These are phyloP conservation scores for Pseudomugil tenellus DNA, from an alignment of 2,797 vertebrate genomes.

Conservation along the genomic window DNA sequence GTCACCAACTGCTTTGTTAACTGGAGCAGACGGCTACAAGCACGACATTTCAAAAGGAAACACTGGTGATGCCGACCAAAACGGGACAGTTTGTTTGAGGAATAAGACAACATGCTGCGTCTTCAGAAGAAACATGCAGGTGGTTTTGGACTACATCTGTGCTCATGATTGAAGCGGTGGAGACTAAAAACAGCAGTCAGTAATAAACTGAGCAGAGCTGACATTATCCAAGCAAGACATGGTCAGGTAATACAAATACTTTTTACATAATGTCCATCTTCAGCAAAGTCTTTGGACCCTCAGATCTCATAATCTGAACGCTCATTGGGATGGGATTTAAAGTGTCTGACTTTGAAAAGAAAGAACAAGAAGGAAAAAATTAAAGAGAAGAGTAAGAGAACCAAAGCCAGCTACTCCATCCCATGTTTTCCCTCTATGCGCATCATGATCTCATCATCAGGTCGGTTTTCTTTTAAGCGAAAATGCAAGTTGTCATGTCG, in stretches of 20 bases:
- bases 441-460: slow-evolving; percentile 77
- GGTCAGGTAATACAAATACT: background rate
- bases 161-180: slow-evolving; percentile 39
- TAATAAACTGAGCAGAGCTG: slow-evolving; percentile 31
- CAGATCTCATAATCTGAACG: slow-evolving; percentile 82
- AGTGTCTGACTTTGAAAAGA: slow-evolving; percentile 53
- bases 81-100: slow-evolving; percentile 12
- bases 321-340: slow-evolving; percentile 68
- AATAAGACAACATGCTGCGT: slow-evolving; percentile 60
- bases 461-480: slow-evolving; percentile 40
- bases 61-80: slow-evolving; percentile 48
- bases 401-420: slow-evolving; percentile 60
- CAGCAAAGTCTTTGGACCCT: slow-evolving; percentile 54
- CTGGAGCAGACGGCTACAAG: background rate
- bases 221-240: slow-evolving; percentile 15
- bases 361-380: slow-evolving; percentile 9
- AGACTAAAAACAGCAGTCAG: slow-evolving; percentile 38
- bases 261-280: slow-evolving; percentile 13
- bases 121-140: slow-evolving; percentile 57
- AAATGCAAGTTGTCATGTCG: slow-evolving; percentile 24
- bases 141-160: slow-evolving; percentile 9
- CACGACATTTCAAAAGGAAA: slow-evolving; percentile 42
- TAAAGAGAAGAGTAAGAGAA: slow-evolving; percentile 28
- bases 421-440: slow-evolving; percentile 72
- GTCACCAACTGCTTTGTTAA: background rate